Evolutionary conservation across 2,888 invertebrate species (phyloP).

Genomic region (Scaptomyza polygonia): DNA sequence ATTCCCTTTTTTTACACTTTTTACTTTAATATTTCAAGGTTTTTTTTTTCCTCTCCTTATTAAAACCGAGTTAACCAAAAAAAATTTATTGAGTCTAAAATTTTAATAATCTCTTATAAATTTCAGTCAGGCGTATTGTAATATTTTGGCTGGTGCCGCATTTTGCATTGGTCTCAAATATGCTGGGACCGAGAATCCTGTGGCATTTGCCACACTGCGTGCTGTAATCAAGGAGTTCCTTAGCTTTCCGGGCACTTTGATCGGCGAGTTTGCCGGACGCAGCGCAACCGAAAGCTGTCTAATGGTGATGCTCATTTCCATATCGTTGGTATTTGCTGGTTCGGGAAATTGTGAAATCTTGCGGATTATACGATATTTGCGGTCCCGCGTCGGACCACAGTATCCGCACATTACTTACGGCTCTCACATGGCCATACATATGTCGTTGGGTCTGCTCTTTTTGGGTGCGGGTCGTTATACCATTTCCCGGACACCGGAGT

Average conservation of each 20-base stretch:
- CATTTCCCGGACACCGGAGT: conserved; percentile 91
- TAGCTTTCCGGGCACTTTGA: conserved; percentile 87
- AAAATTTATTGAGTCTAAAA: no score
- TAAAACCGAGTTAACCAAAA: no score
- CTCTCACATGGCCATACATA: conserved; percentile 97
- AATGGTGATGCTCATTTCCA: conserved; percentile 91
- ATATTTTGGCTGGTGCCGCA: conserved; percentile 97
- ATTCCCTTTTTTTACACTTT: no score
- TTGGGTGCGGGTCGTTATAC: conserved; percentile 96
- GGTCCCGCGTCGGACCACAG: conserved; percentile 91
- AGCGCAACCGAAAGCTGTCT: conserved; percentile 95
- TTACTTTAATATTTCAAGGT: no score
- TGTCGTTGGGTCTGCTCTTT: conserved; percentile 96
- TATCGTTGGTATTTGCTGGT: conserved; percentile 93
- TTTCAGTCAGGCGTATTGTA: conserved; percentile 99
- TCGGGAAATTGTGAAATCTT: conserved; percentile 94
- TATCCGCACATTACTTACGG: conserved; percentile 93
- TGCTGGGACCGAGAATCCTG: conserved; percentile 94
- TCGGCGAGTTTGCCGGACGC: conserved; percentile 94
- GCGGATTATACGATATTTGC: conserved; percentile 92
- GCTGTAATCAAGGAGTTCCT: conserved; percentile 82
- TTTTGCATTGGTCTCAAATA: conserved; percentile 96
- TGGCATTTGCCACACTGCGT: conserved; percentile 90
- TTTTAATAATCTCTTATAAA: no score
- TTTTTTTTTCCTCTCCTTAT: no score